These are phyloP conservation scores for Drosophila pectinifera DNA, from an alignment of 1,140 invertebrate genomes.

Conservation along the genomic window DNA sequence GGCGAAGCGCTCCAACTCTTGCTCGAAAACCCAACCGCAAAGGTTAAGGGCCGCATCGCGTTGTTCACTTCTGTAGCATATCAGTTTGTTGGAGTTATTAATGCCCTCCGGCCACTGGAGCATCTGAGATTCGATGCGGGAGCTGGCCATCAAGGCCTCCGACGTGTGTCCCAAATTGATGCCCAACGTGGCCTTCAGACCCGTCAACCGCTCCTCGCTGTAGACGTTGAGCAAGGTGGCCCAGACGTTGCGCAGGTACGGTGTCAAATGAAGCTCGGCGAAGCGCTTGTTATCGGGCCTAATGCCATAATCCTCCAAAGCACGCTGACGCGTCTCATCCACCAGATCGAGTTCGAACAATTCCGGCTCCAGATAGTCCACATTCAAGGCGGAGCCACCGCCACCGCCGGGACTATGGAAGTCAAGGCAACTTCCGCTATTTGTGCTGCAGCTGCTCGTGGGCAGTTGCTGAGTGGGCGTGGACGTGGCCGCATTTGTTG, in stretches of 20 bases:
- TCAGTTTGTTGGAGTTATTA: constrained; percentile 75
- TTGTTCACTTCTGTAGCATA: constrained; percentile 88
- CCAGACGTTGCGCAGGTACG: constrained; percentile 77
- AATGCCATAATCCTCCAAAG: constrained; percentile 72
- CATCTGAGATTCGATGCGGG: constrained; percentile 72
- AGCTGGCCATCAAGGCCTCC: constrained; percentile 72
- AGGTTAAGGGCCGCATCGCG: constrained; percentile 92
- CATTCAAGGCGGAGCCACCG: constrained; percentile 57
- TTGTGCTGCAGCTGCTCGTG: constrained; percentile 65
- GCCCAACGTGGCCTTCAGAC: constrained; percentile 86
- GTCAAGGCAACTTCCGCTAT: constrained; percentile 54
- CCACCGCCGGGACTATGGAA: constrained; percentile 23
- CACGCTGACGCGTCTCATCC: constrained; percentile 74
- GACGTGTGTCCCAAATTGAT: constrained; percentile 86
- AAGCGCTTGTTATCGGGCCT: constrained; percentile 60
- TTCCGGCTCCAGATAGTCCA: constrained; percentile 65
- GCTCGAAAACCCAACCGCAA: constrained; percentile 94
- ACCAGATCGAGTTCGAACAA: constrained; percentile 71
- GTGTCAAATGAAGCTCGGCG: constrained; percentile 53
- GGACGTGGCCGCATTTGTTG: constrained; percentile 29
- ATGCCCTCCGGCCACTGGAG: constrained; percentile 82
- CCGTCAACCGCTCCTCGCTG: constrained; percentile 67
- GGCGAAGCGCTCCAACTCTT: constrained; percentile 76
- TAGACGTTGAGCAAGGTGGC: constrained; percentile 66
- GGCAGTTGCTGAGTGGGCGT: constrained; percentile 54